These are phyloP conservation scores for Esox masquinongy DNA, from an alignment of 2,797 vertebrate species.

Conservation along the genomic window DNA sequence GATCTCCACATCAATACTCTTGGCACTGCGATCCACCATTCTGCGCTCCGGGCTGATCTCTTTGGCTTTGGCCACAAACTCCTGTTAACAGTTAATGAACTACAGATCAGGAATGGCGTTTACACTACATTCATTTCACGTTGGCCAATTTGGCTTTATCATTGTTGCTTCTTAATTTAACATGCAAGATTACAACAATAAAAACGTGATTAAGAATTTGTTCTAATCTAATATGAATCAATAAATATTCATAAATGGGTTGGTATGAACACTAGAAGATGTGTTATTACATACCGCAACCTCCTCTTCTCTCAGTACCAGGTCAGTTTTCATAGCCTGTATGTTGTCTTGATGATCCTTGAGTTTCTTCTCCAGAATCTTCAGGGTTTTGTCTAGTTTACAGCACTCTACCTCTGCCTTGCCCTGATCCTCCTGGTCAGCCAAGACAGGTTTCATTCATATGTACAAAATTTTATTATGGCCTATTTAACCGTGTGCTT, in stretches of 20 bases:
- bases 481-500: too few species aligned
- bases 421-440: conserved; percentile 15
- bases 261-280: too few species aligned
- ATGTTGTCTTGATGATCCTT: conserved; percentile 46
- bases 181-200: too few species aligned
- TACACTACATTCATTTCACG: too few species aligned
- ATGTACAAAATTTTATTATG: not conserved
- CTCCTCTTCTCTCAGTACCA: conserved; percentile 37
- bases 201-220: too few species aligned
- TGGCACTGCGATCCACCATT: conserved; percentile 50
- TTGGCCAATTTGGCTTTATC: too few species aligned
- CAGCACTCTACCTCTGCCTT: conserved; percentile 40
- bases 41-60: conserved; percentile 64
- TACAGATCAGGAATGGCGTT: not conserved
- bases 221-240: too few species aligned
- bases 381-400: conserved; percentile 43
- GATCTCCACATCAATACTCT: conserved; percentile 65
- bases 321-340: conserved; percentile 38
- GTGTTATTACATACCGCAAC: not conserved
- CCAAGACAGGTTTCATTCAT: not conserved
- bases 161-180: too few species aligned
- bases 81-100: conserved; percentile 22
- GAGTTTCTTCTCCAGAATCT: conserved; percentile 41
- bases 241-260: too few species aligned
- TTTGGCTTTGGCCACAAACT: conserved; percentile 45